Evolutionary conservation across 1,140 invertebrate genomes (phyloP).

Genomic region (Drosophila serrata): DNA sequence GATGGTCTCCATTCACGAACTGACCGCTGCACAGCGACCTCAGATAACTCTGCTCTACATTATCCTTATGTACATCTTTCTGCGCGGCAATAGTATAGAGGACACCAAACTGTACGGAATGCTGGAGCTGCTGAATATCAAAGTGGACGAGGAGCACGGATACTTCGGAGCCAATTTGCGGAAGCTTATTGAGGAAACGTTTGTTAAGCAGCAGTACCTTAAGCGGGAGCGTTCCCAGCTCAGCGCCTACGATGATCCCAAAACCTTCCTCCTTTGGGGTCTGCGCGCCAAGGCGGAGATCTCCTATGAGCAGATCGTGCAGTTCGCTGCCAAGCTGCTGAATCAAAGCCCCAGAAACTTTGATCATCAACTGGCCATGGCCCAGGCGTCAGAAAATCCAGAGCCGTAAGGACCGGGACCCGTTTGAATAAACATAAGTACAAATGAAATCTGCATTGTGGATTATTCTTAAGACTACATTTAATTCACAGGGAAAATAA

Average conservation of each 20-base stretch:
- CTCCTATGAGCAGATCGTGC: slow-evolving; percentile 35
- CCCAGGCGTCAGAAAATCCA: slow-evolving; percentile 20
- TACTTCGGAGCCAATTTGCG: slow-evolving; percentile 64
- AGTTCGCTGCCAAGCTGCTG: slow-evolving; percentile 54
- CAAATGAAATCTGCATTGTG: not conserved
- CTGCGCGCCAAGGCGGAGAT: slow-evolving; percentile 60
- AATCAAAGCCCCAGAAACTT: slow-evolving; percentile 34
- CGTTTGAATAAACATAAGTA: not conserved
- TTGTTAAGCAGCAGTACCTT: slow-evolving; percentile 74
- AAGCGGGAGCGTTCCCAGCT: slow-evolving; percentile 64
- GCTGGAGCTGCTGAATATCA: slow-evolving; percentile 49
- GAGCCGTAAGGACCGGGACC: not conserved
- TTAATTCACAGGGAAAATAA: slow-evolving; percentile 5
- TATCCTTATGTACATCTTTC: slow-evolving; percentile 68
- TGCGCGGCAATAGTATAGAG: slow-evolving; percentile 50
- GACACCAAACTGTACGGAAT: slow-evolving; percentile 59
- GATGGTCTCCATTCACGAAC: slow-evolving; percentile 45
- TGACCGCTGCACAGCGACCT: slow-evolving; percentile 50
- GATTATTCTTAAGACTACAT: not conserved
- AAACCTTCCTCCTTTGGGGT: slow-evolving; percentile 54
- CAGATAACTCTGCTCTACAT: slow-evolving; percentile 61
- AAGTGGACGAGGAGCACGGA: slow-evolving; percentile 60
- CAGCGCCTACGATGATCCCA: slow-evolving; percentile 55
- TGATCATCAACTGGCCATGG: slow-evolving; percentile 43
- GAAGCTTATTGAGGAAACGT: slow-evolving; percentile 73